These are phyloP conservation scores for Orycteropus afer DNA, from an alignment of 2,113 vertebrate genomes.

Conservation along the genomic window DNA sequence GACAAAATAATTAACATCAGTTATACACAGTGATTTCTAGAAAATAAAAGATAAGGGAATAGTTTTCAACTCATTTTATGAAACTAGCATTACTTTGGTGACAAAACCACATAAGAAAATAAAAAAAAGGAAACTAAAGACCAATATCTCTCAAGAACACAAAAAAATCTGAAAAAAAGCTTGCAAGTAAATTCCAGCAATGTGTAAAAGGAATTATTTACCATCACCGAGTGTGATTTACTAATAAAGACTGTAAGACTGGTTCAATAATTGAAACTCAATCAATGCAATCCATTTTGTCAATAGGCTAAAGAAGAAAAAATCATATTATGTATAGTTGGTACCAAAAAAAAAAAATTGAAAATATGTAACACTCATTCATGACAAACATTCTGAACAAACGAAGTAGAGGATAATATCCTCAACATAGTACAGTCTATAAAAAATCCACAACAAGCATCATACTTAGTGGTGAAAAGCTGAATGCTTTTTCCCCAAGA, in stretches of 20 bases:
- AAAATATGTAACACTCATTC: background rate
- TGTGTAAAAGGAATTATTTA: background rate
- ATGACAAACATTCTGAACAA: background rate
- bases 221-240: background rate
- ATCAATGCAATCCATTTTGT: background rate
- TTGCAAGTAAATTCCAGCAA: background rate
- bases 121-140: too few species aligned
- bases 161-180: too few species aligned
- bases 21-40: background rate
- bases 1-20: background rate
- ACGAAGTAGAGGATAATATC: background rate
- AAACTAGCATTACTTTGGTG: too few species aligned
- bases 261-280: background rate
- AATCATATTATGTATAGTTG: background rate
- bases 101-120: too few species aligned
- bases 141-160: too few species aligned
- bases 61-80: background rate
- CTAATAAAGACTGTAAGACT: too few species aligned
- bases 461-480: too few species aligned
- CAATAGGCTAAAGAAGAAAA: background rate
- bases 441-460: too few species aligned
- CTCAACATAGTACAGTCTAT: background rate
- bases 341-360: background rate
- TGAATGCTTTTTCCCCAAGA: background rate
- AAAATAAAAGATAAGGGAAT: background rate